phyloP scores from a whole-genome alignment of 1,140 invertebrate species.

The Liolophura sinensis region DNA sequence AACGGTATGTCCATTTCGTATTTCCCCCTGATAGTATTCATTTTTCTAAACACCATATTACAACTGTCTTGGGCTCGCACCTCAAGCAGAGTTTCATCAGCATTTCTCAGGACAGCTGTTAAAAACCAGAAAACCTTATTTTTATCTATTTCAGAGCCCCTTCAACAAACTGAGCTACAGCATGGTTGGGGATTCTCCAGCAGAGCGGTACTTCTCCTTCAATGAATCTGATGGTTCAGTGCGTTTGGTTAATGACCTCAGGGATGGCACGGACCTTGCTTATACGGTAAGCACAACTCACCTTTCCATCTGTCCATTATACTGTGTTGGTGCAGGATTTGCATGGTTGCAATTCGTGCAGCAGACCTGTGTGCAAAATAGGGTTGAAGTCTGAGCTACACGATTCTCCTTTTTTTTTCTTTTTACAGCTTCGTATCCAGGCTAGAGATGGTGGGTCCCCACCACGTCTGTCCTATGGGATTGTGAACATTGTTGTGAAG shows the following conservation, averaged over 20 bases:
- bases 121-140: no score
- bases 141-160: slow-evolving; percentile 24
- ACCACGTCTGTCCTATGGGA: not conserved
- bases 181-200: slow-evolving; percentile 27
- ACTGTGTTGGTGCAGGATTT: not conserved
- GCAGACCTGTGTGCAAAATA: no score
- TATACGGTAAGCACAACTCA: not conserved
- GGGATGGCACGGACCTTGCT: not conserved
- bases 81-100: not conserved
- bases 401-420: slow-evolving; percentile 6
- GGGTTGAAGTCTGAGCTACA: no score
- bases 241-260: not conserved
- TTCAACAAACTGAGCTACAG: slow-evolving; percentile 33
- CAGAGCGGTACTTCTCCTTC: slow-evolving; percentile 31
- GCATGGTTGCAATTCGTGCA: not conserved
- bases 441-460: slow-evolving; percentile 16
- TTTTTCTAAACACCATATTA: no score
- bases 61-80: no score
- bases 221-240: slow-evolving; percentile 22
- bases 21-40: no score
- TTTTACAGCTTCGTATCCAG: slow-evolving; percentile 13
- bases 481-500: slow-evolving; percentile 35
- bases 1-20: slow-evolving; percentile 8
- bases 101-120: not conserved
- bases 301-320: not conserved